Evolutionary conservation across 2,888 invertebrate genomes (phyloP).

Genomic region (Lordiphosa andalusiaca): DNA sequence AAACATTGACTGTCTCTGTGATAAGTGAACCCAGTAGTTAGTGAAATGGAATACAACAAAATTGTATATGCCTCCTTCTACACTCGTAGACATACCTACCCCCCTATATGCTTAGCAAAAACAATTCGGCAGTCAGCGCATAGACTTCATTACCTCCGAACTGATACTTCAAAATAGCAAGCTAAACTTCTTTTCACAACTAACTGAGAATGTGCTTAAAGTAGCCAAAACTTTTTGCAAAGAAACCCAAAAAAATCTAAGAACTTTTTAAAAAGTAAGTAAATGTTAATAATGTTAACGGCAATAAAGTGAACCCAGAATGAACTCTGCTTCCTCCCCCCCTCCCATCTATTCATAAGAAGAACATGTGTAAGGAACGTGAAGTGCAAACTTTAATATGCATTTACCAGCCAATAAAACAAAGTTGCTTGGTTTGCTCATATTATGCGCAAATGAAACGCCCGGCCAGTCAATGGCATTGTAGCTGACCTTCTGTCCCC

Average conservation of each 20-base stretch:
- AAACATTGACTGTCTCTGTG: too few relatives aligned
- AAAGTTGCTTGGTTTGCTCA: constrained; percentile 28
- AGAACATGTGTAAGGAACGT: constrained; percentile 12
- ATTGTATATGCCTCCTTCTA: too few relatives aligned
- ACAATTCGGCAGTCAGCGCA: too few relatives aligned
- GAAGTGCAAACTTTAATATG: constrained; percentile 29
- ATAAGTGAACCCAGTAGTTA: too few relatives aligned
- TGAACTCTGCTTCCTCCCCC: constrained; percentile 7
- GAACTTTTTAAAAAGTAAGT: constrained; percentile 51
- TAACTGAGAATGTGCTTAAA: constrained; percentile 48
- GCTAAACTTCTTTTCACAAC: constrained; percentile 11
- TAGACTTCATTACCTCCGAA: too few relatives aligned
- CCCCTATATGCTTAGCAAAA: too few relatives aligned
- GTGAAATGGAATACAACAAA: too few relatives aligned
- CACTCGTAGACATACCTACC: too few relatives aligned
- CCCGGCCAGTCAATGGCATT: constrained; percentile 25
- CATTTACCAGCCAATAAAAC: constrained; percentile 46
- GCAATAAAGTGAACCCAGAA: constrained; percentile 3
- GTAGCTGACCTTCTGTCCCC: constrained; percentile 6
- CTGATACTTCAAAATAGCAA: too few relatives aligned
- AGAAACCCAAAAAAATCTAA: constrained; percentile 15
- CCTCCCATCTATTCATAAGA: neutral
- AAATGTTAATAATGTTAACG: constrained; percentile 70
- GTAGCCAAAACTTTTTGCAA: constrained; percentile 40
- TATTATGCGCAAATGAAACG: constrained; percentile 25